phyloP scores from a whole-genome alignment of 2,113 vertebrate genomes.

The Casuarius casuarius region DNA sequence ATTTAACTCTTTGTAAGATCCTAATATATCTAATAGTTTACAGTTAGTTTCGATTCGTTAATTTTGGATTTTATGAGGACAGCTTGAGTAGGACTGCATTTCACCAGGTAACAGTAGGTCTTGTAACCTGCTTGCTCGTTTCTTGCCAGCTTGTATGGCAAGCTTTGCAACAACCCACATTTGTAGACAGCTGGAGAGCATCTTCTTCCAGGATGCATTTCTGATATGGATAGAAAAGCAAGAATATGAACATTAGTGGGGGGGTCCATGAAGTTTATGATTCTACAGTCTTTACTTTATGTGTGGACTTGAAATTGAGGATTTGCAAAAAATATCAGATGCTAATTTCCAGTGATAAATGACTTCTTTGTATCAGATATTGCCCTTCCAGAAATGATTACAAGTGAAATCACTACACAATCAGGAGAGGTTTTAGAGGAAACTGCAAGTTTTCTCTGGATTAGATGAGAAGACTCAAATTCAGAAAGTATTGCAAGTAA shows the following conservation, averaged over 20 bases:
- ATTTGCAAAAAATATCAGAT: not conserved
- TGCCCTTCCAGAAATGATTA: not conserved
- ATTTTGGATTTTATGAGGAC: not conserved
- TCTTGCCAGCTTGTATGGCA: not conserved
- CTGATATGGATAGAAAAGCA: not conserved
- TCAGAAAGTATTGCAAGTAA: not conserved
- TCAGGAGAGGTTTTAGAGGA: not conserved
- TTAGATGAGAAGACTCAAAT: not conserved
- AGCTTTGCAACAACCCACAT: not conserved
- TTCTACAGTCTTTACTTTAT: not conserved
- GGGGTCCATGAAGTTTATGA: not conserved
- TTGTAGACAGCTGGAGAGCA: not conserved
- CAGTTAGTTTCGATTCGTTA: not conserved
- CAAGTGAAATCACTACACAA: not conserved
- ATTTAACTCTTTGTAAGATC: not conserved
- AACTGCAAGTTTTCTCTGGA: not conserved
- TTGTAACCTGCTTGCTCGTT: not conserved
- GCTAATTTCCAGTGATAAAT: not conserved
- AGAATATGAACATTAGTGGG: fast-evolving
- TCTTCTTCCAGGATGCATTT: not conserved
- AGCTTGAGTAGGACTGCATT: not conserved
- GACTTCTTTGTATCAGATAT: not conserved
- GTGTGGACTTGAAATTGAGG: not conserved
- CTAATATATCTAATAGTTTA: not conserved
- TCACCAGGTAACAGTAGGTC: not conserved